A percentile compares a stretch with the other conserved stretches of the same genome.
These are phyloP conservation scores for Sparus aurata DNA, from an alignment of 2,797 vertebrate species.

Conservation along the genomic window DNA sequence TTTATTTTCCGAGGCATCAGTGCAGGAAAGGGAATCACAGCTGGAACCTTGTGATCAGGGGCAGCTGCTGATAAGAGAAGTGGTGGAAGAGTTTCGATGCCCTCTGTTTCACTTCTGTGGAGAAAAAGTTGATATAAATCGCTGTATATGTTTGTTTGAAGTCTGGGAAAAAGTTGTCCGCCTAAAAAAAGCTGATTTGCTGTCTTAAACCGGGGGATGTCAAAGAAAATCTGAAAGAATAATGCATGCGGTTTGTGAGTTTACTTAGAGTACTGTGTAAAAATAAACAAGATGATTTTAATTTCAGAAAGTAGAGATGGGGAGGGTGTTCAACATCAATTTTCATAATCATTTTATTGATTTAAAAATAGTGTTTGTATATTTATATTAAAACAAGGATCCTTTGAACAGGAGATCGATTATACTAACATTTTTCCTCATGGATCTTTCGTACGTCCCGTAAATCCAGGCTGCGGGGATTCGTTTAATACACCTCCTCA, in stretches of 20 bases:
- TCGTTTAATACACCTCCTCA: slow-evolving; percentile 54
- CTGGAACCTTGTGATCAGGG: background rate
- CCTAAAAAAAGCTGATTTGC: slow-evolving; percentile 18
- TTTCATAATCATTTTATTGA: background rate
- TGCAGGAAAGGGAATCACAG: slow-evolving; percentile 13
- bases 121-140: slow-evolving; percentile 18
- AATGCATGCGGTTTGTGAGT: slow-evolving; percentile 25
- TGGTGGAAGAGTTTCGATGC: background rate
- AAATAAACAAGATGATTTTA: slow-evolving; percentile 8
- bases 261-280: background rate
- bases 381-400: slow-evolving; percentile 16
- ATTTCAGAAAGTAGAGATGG: background rate
- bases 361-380: slow-evolving; percentile 1
- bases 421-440: slow-evolving; percentile 30
- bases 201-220: slow-evolving; percentile 5
- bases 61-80: slow-evolving; percentile 31
- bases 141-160: slow-evolving; percentile 7
- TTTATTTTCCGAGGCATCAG: slow-evolving; percentile 40
- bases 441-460: slow-evolving; percentile 37
- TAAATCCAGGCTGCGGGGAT: slow-evolving; percentile 46
- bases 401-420: slow-evolving; percentile 36
- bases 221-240: slow-evolving; percentile 36
- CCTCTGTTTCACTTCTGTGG: slow-evolving; percentile 15
- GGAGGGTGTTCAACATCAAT: background rate
- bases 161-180: background rate